Evolutionary conservation across 2,797 vertebrate genomes (phyloP), one percentile per base, ranked within the genome.

Genomic region (Poecilia picta): DNA sequence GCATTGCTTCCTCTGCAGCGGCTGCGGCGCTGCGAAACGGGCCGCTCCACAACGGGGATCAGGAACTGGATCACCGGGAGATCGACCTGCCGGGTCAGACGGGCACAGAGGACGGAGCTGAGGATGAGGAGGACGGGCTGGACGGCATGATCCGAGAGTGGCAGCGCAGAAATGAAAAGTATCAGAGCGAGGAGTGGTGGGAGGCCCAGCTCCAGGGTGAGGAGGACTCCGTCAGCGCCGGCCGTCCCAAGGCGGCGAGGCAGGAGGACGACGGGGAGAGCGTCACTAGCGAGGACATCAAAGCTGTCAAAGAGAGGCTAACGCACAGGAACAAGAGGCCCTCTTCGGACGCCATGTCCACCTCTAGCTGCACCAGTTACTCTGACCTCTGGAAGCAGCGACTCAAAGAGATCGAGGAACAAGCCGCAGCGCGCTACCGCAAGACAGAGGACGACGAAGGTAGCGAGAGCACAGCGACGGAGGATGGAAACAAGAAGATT

Each of bases 311-410:
- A 64, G 96, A 97, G 68, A 92, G 93, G n/a, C 46, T 97, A 81
- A 94, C 94, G 72, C 88, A 76, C 0, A 93, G 89, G 13, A 84
- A n/a, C 43, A 93, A 89, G 18, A 93, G 83, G 0, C 90, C 83
- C 0, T 91, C 94, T 39, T 93, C 95, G 0, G 96, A 94, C 7
- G 94, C 96, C 0, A 1, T 33, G 72, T 98, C 97, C 85, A 95
- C 96, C 0, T 95, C 94, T 28, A 96, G 95, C 90, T 91, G 87
- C 88, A 90, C 81, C 0, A 98, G 96, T 81, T 97, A 96, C 0
- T 95, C 97, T 75, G 98, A 98, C 80, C 89, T 96, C 39, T 99
- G 98, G 98, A 97, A 95, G 76, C 95, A 98, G 88, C 92, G 98
- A 6, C 91, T 99, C 79, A 93, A 92, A 83, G 97, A 98, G 87